Percentiles rank a stretch among this genome's conserved stretches.
Conservation (phyloP, 2,888 invertebrate species). For the Belgica antarctica region DNA sequence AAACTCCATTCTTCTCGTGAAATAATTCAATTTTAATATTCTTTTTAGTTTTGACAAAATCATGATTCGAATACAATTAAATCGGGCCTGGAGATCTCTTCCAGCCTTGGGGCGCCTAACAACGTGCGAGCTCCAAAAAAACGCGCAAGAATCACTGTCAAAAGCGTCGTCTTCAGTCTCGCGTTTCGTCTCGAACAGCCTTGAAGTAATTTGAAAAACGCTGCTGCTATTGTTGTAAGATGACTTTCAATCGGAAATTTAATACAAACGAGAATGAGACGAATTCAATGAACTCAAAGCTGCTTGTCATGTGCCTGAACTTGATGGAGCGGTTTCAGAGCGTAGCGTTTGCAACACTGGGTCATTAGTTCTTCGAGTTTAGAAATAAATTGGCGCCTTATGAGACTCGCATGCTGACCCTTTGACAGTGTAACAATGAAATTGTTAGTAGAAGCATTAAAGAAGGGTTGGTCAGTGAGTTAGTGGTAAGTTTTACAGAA, state of each 20-base stretch:
- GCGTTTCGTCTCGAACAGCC: too few species aligned
- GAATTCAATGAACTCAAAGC: neutral
- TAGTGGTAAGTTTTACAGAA: too few species aligned
- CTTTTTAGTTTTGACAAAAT: too few species aligned
- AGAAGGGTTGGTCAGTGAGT: too few species aligned
- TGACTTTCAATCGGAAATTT: neutral
- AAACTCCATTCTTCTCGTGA: too few species aligned
- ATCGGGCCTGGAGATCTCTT: too few species aligned
- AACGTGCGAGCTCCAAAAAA: too few species aligned
- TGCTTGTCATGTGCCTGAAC: neutral
- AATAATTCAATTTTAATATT: too few species aligned
- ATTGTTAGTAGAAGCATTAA: too few species aligned
- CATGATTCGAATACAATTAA: too few species aligned
- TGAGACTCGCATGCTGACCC: neutral
- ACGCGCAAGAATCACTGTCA: neutral
- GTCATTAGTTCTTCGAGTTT: neutral
- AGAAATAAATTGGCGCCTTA: neutral
- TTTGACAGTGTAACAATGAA: too few species aligned
- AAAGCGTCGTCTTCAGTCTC: constrained; percentile 8
- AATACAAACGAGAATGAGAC: neutral
- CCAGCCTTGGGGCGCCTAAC: too few species aligned
- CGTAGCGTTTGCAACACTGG: neutral
- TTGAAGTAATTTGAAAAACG: neutral
- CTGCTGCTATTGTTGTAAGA: neutral
- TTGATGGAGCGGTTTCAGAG: neutral